Evolutionary conservation across 64 coral and sea anemone genomes (phyloP), one percentile per base, ranked within the genome.

Genomic region (Montipora efflorescens): DNA sequence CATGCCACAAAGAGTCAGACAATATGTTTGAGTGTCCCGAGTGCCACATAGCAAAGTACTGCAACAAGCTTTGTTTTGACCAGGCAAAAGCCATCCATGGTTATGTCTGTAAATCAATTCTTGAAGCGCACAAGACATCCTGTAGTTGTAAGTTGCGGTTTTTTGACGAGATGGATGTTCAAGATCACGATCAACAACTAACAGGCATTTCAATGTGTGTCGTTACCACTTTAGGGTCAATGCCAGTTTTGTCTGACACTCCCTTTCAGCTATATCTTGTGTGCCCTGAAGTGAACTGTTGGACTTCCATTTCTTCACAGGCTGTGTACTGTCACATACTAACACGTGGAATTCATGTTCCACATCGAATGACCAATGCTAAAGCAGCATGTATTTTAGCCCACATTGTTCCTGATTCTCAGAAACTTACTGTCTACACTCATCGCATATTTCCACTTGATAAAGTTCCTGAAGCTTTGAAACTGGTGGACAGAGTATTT

Each of bases 81-180:
- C 10, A 9, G 0, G 71, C 71, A 7, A 25, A 74, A 74, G 19
- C 20, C 13, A 3, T 22, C 8, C 71, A 74, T 25, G 10, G 20
- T 5, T 7, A n/a, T 45, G 22, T 74, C 20, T 74, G 71, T 4
- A 22, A 74, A 23, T 22, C 71, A 5, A 74, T 74, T 74, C 25
- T 74, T 74, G 71, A 43, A 25, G 25, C 21, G 0, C 45, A 74
- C 20, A 74, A 74, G 7, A 5, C 0, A 25, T 22, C 20, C 71
- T 0, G 1, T 5, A 0, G 6, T 22, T 74, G 71, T 36, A 23
- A 0, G 2, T 74, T 23, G 2, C 4, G 5, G 36, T 3, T 23
- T 22, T 8, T 9, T 1, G 20, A 20, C 0, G 0, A 59, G 7
- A 59, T 0, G 0, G 18, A 5, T 28, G 9, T 74, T 0, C 6